Base-by-base conservation (phyloP, 2,888 invertebrate species). In the Hylaea fasciaria region DNA sequence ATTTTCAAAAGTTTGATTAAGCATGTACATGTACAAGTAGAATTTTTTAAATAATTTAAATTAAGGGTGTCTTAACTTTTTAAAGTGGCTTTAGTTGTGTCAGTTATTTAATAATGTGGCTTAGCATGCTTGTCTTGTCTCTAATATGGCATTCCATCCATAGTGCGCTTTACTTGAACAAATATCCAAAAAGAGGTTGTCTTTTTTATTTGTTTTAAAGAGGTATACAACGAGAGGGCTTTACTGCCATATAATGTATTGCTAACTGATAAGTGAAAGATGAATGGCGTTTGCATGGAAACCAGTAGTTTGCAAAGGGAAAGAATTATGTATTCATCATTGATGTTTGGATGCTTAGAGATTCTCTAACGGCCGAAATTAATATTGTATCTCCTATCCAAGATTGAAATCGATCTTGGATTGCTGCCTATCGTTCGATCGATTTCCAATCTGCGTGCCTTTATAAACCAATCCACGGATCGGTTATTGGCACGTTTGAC, bases 81-180 rank as follows among this genome's bases (percentile, higher is more conserved):
- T 10, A 22, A 22, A 22, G 5, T 22, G 32, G 32, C 32, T 32
- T 3, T 37, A 29, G 12, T 49, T 28, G 44, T 55, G 47, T 47
- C 47, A 44, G 28, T 28, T 49, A 37, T 0, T 4, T 44, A 44
- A 22, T 4, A 32, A 29, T 12, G 29, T 14, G 12, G 14, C 41
- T 22, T 49, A 9, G 13, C 29, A 9, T n/a, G 35, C 22, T 29
- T 7, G 39, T 13, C 49, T 49, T 40, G 5, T 39, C 41, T 71
- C 22, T 14, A 10, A 43, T 70, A 70, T 71, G 69, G 79, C 81
- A 85, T 85, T 85, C 85, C 85, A 84, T 83, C 85, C 82, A 81
- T 74, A 75, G 71, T 58, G 49, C 54, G 66, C 65, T 70, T 66
- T 44, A 65, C 63, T 60, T 57, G 63, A 69, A 64, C 35, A 55